Percentiles rank a stretch among this genome's conserved stretches.
Conservation (phyloP, 2,888 invertebrate species). For the Epirrita christyi region DNA sequence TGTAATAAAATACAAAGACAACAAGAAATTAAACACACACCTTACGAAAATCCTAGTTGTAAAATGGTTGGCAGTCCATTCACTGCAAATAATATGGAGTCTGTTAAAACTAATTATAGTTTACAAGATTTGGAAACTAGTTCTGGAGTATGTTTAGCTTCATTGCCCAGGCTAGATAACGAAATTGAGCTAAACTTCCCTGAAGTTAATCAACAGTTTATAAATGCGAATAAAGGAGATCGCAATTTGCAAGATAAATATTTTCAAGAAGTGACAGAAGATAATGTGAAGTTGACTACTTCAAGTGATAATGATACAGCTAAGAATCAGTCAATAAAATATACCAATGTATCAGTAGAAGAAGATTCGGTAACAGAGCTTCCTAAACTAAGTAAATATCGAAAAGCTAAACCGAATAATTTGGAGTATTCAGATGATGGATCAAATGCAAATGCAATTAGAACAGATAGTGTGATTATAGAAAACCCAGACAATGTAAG, state of each 20-base stretch:
- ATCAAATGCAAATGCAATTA: constrained; percentile 45
- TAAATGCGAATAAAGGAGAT: constrained; percentile 74
- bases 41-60: constrained; percentile 62
- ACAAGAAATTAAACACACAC: constrained; percentile 42
- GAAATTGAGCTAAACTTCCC: constrained; percentile 79
- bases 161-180: constrained; percentile 75
- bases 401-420: constrained; percentile 59
- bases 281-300: not conserved
- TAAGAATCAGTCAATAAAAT: constrained; percentile 10
- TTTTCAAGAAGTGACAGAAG: constrained; percentile 1
- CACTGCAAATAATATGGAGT: constrained; percentile 51
- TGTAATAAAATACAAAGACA: constrained; percentile 49
- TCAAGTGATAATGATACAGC: constrained; percentile 9
- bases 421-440: constrained; percentile 42
- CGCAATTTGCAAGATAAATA: constrained; percentile 7
- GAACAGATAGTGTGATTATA: constrained; percentile 78
- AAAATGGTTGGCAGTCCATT: constrained; percentile 69
- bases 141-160: constrained; percentile 74
- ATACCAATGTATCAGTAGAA: constrained; percentile 10
- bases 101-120: constrained; percentile 65
- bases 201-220: constrained; percentile 81
- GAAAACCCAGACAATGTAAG: constrained; percentile 76
- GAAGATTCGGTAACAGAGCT: constrained; percentile 58
- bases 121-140: constrained; percentile 75
- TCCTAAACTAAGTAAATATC: constrained; percentile 71